Evolutionary conservation across 2,888 invertebrate genomes (phyloP), one percentile per base, ranked within the genome.

Genomic region (Blastobasis adustella): DNA sequence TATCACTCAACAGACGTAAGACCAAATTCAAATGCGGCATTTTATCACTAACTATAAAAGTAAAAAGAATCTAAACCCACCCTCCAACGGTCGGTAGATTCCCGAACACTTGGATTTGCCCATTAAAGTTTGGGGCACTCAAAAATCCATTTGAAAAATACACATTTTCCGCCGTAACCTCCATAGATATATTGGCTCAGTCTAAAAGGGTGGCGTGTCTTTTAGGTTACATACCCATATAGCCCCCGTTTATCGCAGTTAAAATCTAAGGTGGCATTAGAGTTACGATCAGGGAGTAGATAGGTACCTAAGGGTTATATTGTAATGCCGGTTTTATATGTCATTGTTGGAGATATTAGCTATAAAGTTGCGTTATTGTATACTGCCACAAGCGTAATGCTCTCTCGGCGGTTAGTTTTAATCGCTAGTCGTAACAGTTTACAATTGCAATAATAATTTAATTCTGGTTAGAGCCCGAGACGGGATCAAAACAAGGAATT

Each of bases 101-200:
- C 3, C 23, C 76, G 65, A 77, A 81, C 79, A 81, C 79, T 89
- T 86, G 79, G 84, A 85, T 83, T 80, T 72, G 71, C 66, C 83
- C 77, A 87, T 89, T 80, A 87, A 86, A 84, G 72, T 81, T 77
- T 78, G 65, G 74, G 75, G 82, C 79, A 85, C 89, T 89, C 83
- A 86, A 87, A 86, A 84, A 87, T 87, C 87, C 88, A 88, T 89
- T 88, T 83, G 78, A 85, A 83, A 85, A 82, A 80, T 82, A 80
- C 73, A 72, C 74, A 69, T 82, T 86, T 83, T 80, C 42, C 79
- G 72, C 61, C 54, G 58, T 53, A 60, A 42, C 8, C 10, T 69
- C 65, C 64, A 67, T 72, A 68, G 64, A 72, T 73, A 23, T 23
- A 76, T 78, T 73, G 76, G 68, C 69, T 62, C 10, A 67, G 73